phyloP scores from a whole-genome alignment of 1,140 invertebrate genomes.

The Nixonia krombeini region DNA sequence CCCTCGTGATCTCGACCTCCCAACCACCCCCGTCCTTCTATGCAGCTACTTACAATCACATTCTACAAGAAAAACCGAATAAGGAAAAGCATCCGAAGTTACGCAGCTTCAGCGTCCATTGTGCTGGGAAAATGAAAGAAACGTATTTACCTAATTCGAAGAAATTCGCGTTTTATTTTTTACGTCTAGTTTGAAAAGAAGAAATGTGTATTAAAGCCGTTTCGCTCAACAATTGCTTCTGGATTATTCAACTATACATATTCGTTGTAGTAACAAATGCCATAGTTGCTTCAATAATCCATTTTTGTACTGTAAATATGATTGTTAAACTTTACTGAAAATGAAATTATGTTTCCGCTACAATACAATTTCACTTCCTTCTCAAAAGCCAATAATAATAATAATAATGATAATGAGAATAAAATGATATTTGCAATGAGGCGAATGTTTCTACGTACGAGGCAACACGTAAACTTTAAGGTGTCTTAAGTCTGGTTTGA shows the following conservation, averaged over 20 bases:
- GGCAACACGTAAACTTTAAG: conserved; percentile 36
- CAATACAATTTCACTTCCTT: too few species aligned
- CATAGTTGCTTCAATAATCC: too few species aligned
- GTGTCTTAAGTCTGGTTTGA: conserved; percentile 62
- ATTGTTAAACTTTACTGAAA: too few species aligned
- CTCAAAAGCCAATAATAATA: too few species aligned
- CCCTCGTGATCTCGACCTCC: conserved; percentile 59
- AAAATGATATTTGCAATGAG: conserved; percentile 1
- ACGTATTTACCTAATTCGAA: conserved; percentile 15
- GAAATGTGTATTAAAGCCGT: too few species aligned
- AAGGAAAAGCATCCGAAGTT: conserved; percentile 17
- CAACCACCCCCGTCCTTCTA: conserved; percentile 37
- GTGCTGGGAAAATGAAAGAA: conserved; percentile 1
- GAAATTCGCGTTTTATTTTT: conserved; percentile 4
- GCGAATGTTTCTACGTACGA: conserved; percentile 2
- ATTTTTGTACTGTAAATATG: too few species aligned
- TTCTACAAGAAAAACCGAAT: conserved; percentile 34
- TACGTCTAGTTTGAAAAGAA: background rate
- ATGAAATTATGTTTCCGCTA: too few species aligned
- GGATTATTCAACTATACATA: too few species aligned
- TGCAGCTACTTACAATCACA: conserved; percentile 50
- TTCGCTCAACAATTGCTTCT: too few species aligned
- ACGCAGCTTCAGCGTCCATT: background rate
- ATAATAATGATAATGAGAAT: too few species aligned
- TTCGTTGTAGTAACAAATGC: too few species aligned